Evolutionary conservation across 35 echinoderm and acorn worm species (phyloP).

Genomic region (Apostichopus parvimensis): DNA sequence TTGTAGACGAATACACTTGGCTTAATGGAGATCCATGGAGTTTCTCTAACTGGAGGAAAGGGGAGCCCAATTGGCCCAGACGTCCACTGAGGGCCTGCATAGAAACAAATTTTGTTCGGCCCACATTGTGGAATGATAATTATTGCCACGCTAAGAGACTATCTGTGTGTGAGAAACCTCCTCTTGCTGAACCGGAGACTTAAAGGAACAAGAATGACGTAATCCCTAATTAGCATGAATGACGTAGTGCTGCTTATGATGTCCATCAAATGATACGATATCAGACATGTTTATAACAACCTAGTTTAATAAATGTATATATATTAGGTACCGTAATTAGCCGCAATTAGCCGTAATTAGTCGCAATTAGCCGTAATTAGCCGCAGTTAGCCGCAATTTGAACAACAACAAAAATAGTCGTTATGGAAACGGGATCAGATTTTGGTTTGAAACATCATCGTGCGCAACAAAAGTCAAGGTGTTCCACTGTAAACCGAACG

Average conservation of each 20-base stretch:
- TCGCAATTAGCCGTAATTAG: too few relatives aligned
- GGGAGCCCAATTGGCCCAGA: conserved; percentile 20
- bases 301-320: too few relatives aligned
- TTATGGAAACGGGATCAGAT: too few relatives aligned
- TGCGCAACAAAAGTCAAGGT: too few relatives aligned
- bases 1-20: conserved; percentile 1
- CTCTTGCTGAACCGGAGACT: not conserved
- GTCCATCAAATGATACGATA: too few relatives aligned
- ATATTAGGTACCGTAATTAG: too few relatives aligned
- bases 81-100: conserved; percentile 1
- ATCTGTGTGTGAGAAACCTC: conserved; percentile 15
- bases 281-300: too few relatives aligned
- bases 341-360: too few relatives aligned
- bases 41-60: conserved; percentile 36
- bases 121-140: conserved; percentile 27
- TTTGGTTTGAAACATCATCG: too few relatives aligned
- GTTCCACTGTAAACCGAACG: too few relatives aligned
- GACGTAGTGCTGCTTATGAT: not conserved
- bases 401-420: too few relatives aligned
- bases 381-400: too few relatives aligned
- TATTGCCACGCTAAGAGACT: not conserved
- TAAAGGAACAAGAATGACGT: not conserved
- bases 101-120: conserved; percentile 35
- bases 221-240: not conserved
- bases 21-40: conserved; percentile 26